Evolutionary conservation across 1,140 invertebrate species (phyloP).

Genomic region (Drosophila ambigua): DNA sequence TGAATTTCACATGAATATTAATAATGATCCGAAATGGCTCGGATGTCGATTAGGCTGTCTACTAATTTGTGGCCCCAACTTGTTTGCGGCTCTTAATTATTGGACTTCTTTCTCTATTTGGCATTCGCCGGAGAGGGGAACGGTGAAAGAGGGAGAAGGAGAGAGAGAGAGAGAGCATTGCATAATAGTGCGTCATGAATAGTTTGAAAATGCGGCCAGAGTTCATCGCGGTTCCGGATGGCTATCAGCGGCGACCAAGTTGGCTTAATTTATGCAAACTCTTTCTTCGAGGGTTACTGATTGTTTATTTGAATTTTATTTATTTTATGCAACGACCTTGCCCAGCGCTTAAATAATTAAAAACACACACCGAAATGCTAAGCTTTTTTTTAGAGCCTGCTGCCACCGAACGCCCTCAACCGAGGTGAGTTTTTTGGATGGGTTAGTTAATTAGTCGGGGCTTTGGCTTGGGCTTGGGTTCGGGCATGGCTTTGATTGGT

Average conservation of each 20-base stretch:
- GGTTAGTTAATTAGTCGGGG: constrained; percentile 47
- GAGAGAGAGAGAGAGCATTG: constrained; percentile 22
- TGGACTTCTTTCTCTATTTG: constrained; percentile 26
- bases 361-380: constrained; percentile 25
- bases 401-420: constrained; percentile 46
- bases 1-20: constrained; percentile 53
- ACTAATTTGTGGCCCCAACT: constrained; percentile 50
- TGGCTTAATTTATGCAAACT: constrained; percentile 61
- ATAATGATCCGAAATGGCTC: constrained; percentile 37
- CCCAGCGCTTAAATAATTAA: constrained; percentile 68
- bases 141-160: constrained; percentile 2
- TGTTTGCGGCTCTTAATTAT: constrained; percentile 47
- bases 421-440: constrained; percentile 27
- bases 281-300: constrained; percentile 33
- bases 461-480: constrained; percentile 35
- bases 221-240: constrained; percentile 67
- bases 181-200: constrained; percentile 5
- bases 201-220: constrained; percentile 21
- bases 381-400: too few species aligned
- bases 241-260: constrained; percentile 16
- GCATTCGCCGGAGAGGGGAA: constrained; percentile 1
- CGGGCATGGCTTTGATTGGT: constrained; percentile 40
- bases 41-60: constrained; percentile 50
- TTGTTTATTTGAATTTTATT: constrained; percentile 78
- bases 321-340: constrained; percentile 82